Evolutionary conservation across 1,140 invertebrate species (phyloP), one percentile per base, ranked within the genome.

Genomic region (Drosophila mayri): DNA sequence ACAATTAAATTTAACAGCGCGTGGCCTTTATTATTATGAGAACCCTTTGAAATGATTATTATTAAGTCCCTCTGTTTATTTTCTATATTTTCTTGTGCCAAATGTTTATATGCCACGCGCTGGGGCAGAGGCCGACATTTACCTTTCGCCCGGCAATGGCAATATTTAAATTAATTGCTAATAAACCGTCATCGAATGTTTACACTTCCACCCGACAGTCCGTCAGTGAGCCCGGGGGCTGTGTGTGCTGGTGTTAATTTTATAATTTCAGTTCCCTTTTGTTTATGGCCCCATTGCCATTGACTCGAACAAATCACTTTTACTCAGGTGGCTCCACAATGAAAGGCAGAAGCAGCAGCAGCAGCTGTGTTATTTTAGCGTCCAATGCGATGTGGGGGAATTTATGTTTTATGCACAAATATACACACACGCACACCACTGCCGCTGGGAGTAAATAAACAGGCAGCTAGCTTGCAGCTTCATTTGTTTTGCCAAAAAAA

Each of bases 141-240:
- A 75, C 73, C 71, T 72, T 68, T 81, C 37, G 58, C 47, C 63
- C 46, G 54, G 73, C 77, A 68, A 80, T 77, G 62, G 59, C 75
- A 85, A 77, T 87, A 88, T 85, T 81, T 68, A 90, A 85, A 88
- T 90, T 88, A 88, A 90, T 88, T 88, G 81, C 66, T 73, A 75
- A 81, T 84, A 84, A 85, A 90, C 77, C 58, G 65, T 54, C 81
- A 70, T 49, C 65, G 54, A 49, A 64, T 90, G 86, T 90, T 90
- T 88, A 90, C 66, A 70, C 46, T 67, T 60, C 50, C 41, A 55
- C 52, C 66, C 65, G 67, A 76, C 77, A 77, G 59, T 52, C 54
- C 59, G 57, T 63, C 81, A 71, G 60, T 4, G 47, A 8, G 3
- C 60, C 46, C 63, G 58, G 9, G 25, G 10, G 14, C 35, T 43